Conservation (phyloP, 1,140 invertebrate genomes). For the Pseudomyrmex flavicornis region DNA sequence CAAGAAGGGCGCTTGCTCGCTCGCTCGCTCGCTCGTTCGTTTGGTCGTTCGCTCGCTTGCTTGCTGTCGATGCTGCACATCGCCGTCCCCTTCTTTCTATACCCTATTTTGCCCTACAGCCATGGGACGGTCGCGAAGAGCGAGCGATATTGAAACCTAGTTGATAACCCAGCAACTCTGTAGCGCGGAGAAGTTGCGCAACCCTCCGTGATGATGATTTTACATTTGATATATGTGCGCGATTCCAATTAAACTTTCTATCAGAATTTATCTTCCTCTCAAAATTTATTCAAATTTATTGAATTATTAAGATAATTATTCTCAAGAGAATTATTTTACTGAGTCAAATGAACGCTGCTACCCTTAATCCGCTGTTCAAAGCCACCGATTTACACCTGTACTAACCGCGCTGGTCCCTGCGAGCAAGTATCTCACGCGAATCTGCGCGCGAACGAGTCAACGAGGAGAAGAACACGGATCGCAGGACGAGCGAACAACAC, state of each 20-base stretch:
- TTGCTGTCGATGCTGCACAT: constrained; percentile 25
- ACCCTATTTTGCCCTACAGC: constrained; percentile 24
- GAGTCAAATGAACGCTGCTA: no score
- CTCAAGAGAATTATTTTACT: no score
- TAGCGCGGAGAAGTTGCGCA: constrained; percentile 1
- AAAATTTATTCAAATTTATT: background rate
- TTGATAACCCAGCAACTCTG: constrained; percentile 72
- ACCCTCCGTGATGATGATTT: background rate
- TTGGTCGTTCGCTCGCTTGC: no score
- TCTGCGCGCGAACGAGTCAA: constrained; percentile 32
- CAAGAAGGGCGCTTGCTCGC: background rate
- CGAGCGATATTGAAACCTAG: constrained; percentile 63
- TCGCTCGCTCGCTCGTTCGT: no score
- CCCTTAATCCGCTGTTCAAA: background rate
- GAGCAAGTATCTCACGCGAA: constrained; percentile 16
- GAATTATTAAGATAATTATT: no score
- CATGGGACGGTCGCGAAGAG: constrained; percentile 67
- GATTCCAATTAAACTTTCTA: no score
- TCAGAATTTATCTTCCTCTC: background rate
- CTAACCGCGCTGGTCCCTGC: constrained; percentile 3
- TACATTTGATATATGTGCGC: background rate
- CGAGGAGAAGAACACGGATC: constrained; percentile 40
- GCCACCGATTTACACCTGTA: constrained; percentile 6
- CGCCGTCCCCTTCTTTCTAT: constrained; percentile 30
- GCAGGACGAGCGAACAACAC: constrained; percentile 31